Evolutionary conservation across 2,113 vertebrate species (phyloP).

Genomic region (Orientallactaga bullata): DNA sequence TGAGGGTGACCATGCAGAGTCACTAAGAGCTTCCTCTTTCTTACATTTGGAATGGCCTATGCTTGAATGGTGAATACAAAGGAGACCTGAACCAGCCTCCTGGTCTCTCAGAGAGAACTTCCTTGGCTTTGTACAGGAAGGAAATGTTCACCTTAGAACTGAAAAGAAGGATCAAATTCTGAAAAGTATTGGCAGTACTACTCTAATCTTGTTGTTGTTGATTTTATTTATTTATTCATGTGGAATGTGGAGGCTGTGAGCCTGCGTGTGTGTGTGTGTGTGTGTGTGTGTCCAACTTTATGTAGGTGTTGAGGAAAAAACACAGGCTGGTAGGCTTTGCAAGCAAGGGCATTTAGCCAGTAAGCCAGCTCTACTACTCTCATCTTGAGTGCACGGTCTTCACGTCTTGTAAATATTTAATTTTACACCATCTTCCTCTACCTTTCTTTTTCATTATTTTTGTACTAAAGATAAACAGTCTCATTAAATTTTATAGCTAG

Average conservation of each 20-base stretch:
- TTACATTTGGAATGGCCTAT: rapidly evolving
- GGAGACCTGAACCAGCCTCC: background rate
- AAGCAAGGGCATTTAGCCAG: no score
- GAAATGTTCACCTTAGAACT: background rate
- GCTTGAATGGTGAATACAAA: background rate
- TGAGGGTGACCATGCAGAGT: background rate
- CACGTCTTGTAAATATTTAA: constrained; percentile 84
- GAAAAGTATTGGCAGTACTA: background rate
- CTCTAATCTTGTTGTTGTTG: background rate
- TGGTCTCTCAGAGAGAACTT: background rate
- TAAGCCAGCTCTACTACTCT: background rate
- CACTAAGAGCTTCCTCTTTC: background rate
- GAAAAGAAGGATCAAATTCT: constrained; percentile 69
- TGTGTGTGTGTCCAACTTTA: no score
- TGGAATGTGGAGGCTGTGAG: no score
- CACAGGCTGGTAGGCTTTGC: no score
- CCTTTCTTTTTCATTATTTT: constrained; percentile 82
- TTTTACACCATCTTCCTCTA: constrained; percentile 80
- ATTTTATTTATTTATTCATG: no score
- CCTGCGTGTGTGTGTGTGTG: no score
- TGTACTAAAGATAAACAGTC: constrained; percentile 82
- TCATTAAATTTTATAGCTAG: constrained; percentile 80
- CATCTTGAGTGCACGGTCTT: background rate
- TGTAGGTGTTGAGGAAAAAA: no score
- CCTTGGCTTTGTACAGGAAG: background rate